Percentiles rank a stretch among this genome's conserved stretches.
These are phyloP conservation scores for Bergia sp. DNA, from an alignment of 92 coral and sea anemone genomes.

Conservation along the genomic window DNA sequence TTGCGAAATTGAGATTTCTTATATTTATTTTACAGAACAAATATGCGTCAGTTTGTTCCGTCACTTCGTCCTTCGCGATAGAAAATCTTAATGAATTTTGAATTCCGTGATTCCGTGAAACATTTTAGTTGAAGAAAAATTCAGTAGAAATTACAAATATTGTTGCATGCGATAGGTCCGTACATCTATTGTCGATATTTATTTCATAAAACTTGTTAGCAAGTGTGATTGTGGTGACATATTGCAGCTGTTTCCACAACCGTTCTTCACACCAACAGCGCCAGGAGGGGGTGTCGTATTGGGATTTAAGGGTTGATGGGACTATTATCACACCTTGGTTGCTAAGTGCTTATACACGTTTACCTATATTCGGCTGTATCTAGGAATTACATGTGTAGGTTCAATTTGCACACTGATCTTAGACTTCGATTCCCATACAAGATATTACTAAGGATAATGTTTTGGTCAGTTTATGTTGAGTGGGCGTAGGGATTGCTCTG, in stretches of 20 bases:
- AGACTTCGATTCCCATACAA: not conserved
- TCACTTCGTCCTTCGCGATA: not conserved
- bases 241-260: slow-evolving; percentile 15
- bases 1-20: slow-evolving; percentile 39
- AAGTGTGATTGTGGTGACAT: not conserved
- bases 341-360: not conserved
- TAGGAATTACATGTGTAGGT: not conserved
- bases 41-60: slow-evolving; percentile 17
- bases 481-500: not conserved
- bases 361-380: not conserved
- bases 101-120: not conserved
- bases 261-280: not conserved
- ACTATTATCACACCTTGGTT: not conserved
- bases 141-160: not conserved
- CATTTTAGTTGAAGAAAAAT: no score
- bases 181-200: slow-evolving; percentile 10
- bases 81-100: not conserved
- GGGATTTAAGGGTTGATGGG: not conserved
- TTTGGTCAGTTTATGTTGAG: not conserved
- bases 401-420: not conserved
- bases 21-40: slow-evolving; percentile 25
- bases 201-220: not conserved
- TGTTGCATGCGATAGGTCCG: not conserved
- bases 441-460: not conserved
- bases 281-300: not conserved